Evolutionary conservation across 1,140 invertebrate genomes (phyloP).

Genomic region (Pseudomyrmex dendroicus): DNA sequence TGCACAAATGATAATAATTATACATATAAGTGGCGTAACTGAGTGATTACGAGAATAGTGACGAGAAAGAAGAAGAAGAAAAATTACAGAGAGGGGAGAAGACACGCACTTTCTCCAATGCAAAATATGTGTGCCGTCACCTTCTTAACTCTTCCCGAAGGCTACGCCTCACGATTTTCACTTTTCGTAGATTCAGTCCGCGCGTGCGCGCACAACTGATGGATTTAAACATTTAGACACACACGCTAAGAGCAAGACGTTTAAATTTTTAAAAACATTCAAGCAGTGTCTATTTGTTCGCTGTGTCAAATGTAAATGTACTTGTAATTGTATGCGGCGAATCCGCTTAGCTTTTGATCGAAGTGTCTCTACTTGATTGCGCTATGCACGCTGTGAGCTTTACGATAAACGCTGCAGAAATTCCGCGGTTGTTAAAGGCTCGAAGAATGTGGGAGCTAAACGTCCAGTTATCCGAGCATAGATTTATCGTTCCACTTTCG

Average conservation of each 20-base stretch:
- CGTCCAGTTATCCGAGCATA: conserved; percentile 65
- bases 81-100: conserved; percentile 46
- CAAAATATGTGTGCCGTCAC: conserved; percentile 80
- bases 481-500: conserved; percentile 71
- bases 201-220: background rate
- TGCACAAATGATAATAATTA: conserved; percentile 70
- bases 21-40: conserved; percentile 56
- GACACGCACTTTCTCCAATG: conserved; percentile 77
- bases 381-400: background rate
- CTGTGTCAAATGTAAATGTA: background rate
- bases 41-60: conserved; percentile 32
- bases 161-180: conserved; percentile 71
- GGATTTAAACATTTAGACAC: background rate
- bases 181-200: conserved; percentile 71
- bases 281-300: background rate
- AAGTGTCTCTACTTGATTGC: background rate
- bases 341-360: background rate
- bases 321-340: no score
- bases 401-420: conserved; percentile 51
- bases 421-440: conserved; percentile 45
- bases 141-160: conserved; percentile 50
- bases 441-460: conserved; percentile 69
- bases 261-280: background rate
- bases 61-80: conserved; percentile 37
- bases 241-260: background rate